Conservation (phyloP, 1,140 invertebrate genomes). For the Acromyrmex echinatior region DNA sequence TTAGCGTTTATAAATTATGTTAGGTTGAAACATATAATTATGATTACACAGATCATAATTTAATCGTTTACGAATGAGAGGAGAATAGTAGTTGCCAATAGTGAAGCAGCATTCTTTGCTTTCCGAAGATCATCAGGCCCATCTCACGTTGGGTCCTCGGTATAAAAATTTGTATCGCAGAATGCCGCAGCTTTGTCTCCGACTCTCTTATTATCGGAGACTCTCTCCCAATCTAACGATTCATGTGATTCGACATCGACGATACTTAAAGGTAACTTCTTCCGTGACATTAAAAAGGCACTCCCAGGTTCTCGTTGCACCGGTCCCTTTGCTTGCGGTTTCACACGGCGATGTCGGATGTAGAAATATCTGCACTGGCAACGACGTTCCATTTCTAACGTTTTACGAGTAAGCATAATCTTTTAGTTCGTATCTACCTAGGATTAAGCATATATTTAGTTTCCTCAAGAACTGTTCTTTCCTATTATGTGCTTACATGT, state of each 20-base stretch:
- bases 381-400: slow-evolving; percentile 69
- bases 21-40: slow-evolving; percentile 50
- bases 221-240: slow-evolving; percentile 71
- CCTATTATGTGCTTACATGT: not conserved
- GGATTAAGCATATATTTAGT: not conserved
- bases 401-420: slow-evolving; percentile 45
- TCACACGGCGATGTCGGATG: slow-evolving; percentile 74
- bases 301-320: slow-evolving; percentile 72
- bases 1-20: slow-evolving; percentile 48
- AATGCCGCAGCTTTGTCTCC: slow-evolving; percentile 61
- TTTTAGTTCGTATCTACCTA: not conserved
- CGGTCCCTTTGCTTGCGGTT: slow-evolving; percentile 73
- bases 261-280: slow-evolving; percentile 75
- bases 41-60: slow-evolving; percentile 36
- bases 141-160: slow-evolving; percentile 3
- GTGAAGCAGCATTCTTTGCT: slow-evolving; percentile 8
- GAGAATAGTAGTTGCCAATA: not conserved
- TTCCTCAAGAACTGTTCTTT: not conserved
- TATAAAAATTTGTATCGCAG: slow-evolving; percentile 26
- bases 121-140: not conserved
- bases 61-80: slow-evolving; percentile 30
- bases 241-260: slow-evolving; percentile 72
- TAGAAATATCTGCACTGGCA: slow-evolving; percentile 64
- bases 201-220: slow-evolving; percentile 64
- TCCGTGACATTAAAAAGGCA: slow-evolving; percentile 77